Evolutionary conservation across 1,140 invertebrate species (phyloP).

Genomic region (Planococcus citri): DNA sequence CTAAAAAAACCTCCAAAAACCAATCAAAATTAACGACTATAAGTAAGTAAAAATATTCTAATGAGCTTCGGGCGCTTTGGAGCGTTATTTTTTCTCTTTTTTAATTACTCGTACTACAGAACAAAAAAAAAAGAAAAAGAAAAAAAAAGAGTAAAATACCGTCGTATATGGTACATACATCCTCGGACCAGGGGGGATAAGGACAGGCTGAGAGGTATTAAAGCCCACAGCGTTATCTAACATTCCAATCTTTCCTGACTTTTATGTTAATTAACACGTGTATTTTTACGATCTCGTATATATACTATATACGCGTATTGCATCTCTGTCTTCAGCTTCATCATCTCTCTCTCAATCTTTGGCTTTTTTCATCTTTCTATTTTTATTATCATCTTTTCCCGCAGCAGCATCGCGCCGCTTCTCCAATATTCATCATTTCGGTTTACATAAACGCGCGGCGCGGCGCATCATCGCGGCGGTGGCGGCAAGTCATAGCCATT

Average conservation of each 20-base stretch:
- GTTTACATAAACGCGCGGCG: not conserved
- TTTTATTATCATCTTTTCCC: not conserved
- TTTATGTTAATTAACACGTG: constrained; percentile 7
- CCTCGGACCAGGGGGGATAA: not conserved
- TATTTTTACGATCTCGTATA: not conserved
- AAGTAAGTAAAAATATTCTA: not conserved
- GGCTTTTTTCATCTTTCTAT: not conserved
- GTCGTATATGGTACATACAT: too few relatives aligned
- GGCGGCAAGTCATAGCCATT: too few relatives aligned
- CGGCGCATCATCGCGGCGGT: too few relatives aligned
- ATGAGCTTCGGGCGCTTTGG: not conserved
- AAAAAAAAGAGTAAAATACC: not conserved
- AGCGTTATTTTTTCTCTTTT: not conserved
- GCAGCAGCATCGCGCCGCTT: not conserved
- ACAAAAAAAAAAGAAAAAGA: not conserved
- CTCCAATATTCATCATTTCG: not conserved
- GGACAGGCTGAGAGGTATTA: not conserved
- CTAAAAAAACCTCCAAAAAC: not conserved
- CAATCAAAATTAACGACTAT: not conserved
- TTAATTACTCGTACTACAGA: not conserved
- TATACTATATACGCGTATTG: not conserved
- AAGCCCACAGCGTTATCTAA: not conserved
- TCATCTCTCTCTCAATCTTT: too few relatives aligned
- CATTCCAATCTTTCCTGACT: not conserved
- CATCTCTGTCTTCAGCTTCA: too few relatives aligned